Evolutionary conservation across 2,113 vertebrate genomes (phyloP), one percentile per base, ranked within the genome.

Genomic region (Chloroceryle aenea): DNA sequence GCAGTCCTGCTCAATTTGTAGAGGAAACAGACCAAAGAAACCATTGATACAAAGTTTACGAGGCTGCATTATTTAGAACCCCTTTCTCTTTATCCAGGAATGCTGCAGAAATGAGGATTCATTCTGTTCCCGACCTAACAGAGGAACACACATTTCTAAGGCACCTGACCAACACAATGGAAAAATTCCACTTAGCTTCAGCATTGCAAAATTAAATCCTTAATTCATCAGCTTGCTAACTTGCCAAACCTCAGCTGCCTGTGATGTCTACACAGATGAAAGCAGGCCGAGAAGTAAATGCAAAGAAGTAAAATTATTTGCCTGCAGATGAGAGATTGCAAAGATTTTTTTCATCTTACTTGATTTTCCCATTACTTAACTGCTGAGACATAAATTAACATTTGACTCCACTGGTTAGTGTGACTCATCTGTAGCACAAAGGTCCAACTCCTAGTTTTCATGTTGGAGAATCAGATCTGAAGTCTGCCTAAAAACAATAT

Each of bases 331-430:
- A 90, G 64, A 95, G 73, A 78, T 25, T 43, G 19, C 23, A 53
- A 74, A 56, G 58, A 62, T 72, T 85, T 85, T 87, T 75, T 79
- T 93, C 55, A 72, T 72, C 81, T 62, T 64, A 48, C 84, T 64
- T 94, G 66, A 89, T 81, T 95, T 85, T 89, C 66, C 42, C 81
- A 48, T 61, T 93, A 90, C 68, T 95, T 92, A 92, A 81, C 88
- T 30, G 64, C 64, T 0, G 7, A 86, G 79, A 94, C 48, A 77
- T 43, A 93, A 95, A 95, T 90, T 90, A 90, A 90, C 68, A 61
- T 81, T 78, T 93, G 79, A 90, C 82, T 91, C 58, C 55, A 29
- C 38, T 92, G 83, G 61, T 78, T 59, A 27, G 18, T 72, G 36
- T 48, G 84, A 53, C 30, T 92, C 36, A 45, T 61, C 52, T 4